These are phyloP conservation scores for Zosterops japonicus DNA, from an alignment of 2,113 vertebrate genomes.

Conservation along the genomic window DNA sequence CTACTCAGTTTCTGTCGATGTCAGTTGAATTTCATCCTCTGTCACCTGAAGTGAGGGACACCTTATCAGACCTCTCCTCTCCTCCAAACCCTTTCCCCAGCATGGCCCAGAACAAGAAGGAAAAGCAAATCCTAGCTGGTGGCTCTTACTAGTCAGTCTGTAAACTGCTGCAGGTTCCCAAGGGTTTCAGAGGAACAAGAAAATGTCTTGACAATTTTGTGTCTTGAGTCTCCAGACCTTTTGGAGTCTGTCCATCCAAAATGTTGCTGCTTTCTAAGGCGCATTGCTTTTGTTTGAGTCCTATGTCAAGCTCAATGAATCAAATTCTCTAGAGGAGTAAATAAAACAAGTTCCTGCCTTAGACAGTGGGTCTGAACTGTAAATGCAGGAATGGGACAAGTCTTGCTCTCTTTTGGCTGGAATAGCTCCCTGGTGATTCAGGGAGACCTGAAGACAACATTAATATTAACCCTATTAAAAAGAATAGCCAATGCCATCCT, in stretches of 20 bases:
- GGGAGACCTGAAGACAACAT: neutral
- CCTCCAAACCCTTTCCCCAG: neutral
- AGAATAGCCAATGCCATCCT: neutral
- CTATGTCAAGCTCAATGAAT: neutral
- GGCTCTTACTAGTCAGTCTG: neutral
- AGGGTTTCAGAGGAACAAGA: conserved; percentile 2
- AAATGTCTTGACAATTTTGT: neutral
- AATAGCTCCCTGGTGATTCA: neutral
- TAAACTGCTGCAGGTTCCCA: neutral
- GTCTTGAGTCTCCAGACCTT: conserved; percentile 5
- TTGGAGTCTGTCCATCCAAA: neutral
- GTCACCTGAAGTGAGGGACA: neutral
- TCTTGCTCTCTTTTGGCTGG: neutral
- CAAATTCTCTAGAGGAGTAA: conserved; percentile 1
- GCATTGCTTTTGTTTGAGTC: neutral
- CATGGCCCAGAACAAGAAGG: neutral
- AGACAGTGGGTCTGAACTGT: neutral
- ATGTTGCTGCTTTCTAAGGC: conserved; percentile 11
- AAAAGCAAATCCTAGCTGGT: neutral
- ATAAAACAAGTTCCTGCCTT: neutral
- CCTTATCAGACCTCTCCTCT: neutral
- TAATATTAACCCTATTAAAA: neutral
- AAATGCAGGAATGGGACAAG: neutral
- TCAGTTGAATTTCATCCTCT: neutral
- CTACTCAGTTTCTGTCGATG: neutral